Conservation (phyloP, 2,113 vertebrate genomes). For the Pollachius pollachius region DNA sequence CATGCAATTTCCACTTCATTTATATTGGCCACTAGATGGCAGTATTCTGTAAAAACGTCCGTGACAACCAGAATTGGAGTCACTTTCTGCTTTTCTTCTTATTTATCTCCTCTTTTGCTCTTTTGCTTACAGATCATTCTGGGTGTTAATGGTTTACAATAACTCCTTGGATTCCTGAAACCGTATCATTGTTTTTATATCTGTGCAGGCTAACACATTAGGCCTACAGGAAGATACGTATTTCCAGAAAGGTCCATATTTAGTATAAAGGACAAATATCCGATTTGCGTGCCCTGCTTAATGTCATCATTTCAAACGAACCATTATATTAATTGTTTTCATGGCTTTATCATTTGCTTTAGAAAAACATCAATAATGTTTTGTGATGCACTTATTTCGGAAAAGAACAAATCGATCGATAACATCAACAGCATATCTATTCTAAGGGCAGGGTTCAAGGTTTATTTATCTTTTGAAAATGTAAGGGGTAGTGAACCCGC, state of each 20-base stretch:
- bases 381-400: conserved; percentile 12
- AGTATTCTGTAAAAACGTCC: conserved; percentile 25
- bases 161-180: neutral
- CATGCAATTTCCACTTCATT: conserved; percentile 4
- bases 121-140: neutral
- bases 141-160: conserved; percentile 1
- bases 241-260: conserved; percentile 30
- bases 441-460: no score
- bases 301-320: conserved; percentile 25
- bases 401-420: no score
- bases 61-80: neutral
- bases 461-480: neutral
- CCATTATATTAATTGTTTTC: conserved; percentile 6
- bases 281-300: conserved; percentile 7
- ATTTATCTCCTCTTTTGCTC: neutral
- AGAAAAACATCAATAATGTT: conserved; percentile 14
- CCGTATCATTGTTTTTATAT: neutral
- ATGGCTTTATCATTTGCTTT: conserved; percentile 40
- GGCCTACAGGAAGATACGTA: neutral
- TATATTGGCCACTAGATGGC: conserved; percentile 51
- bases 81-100: neutral
- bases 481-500: neutral
- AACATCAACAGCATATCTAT: no score
- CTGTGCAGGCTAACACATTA: neutral
- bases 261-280: neutral